Base-by-base conservation (phyloP, 2,888 invertebrate genomes). In the Boloria selene region DNA sequence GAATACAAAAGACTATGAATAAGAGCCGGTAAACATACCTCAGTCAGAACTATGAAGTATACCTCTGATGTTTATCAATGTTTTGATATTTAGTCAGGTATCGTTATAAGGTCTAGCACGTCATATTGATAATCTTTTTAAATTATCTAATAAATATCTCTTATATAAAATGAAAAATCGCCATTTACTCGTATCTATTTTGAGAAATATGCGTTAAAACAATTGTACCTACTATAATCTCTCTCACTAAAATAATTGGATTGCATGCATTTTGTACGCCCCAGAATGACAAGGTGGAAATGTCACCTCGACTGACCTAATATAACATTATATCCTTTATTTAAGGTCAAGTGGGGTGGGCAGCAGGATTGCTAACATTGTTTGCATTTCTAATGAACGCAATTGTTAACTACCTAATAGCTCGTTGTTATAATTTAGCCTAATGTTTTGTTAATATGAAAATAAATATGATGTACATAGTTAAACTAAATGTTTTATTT, bases 1-100 rank as follows among this genome's bases (percentile, higher is more conserved):
- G 79, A 78, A 82, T 79, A 83, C 80, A 82, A 82, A 81, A 72
- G 74, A 76, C 61, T 67, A 64, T 52, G 53, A 59, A 64, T 64
- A 64, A 64, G 38, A 47, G 64, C 17, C 31, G 31, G 31, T 38
- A 38, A 17, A 38, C 45, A 58, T 44, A 22, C 18, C 31, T 38
- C 10, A 42, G 31, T 50, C 52, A 44, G 45, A 44, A 42, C 50
- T 17, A 17, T 49, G 6, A 42, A 51, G 51, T n/a, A 17, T 42
- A 22, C 42, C 58, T 58, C 17, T 6, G 26, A 38, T 58, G 58
- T 45, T 64, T 56, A 58, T 47, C 64, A 45, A 26, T 45, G 17
- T 64, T 45, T 58, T 45, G 13, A 38, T 38, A 38, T 7, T 38
- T 44, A 16, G 31, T 13, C 16, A 44, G 10, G 22, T 44, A 42